Evolutionary conservation across 2,888 invertebrate genomes (phyloP).

Genomic region (Metalampra italica): DNA sequence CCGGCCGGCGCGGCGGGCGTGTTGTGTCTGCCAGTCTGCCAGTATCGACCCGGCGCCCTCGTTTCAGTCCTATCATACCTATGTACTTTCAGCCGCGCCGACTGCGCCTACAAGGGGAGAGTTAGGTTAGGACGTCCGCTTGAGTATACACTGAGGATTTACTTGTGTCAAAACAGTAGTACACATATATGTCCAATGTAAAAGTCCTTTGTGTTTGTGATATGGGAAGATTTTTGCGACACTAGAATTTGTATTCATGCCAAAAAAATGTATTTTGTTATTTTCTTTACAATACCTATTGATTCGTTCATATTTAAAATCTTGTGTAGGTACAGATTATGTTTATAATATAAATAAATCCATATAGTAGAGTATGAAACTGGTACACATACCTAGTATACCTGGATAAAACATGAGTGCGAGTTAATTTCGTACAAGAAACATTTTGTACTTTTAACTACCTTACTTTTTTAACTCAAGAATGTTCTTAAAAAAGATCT

Average conservation of each 20-base stretch:
- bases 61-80: constrained; percentile 5
- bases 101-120: constrained; percentile 43
- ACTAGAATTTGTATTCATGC: too few relatives aligned
- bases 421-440: too few relatives aligned
- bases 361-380: too few relatives aligned
- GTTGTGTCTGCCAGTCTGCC: constrained; percentile 74
- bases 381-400: too few relatives aligned
- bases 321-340: too few relatives aligned
- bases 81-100: constrained; percentile 49
- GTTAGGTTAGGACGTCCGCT: neutral
- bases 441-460: too few relatives aligned
- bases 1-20: constrained; percentile 17
- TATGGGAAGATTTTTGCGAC: too few relatives aligned
- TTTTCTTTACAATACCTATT: too few relatives aligned
- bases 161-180: neutral
- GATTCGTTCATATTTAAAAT: too few relatives aligned
- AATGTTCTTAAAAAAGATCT: neutral
- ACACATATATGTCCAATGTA: neutral
- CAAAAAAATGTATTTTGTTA: too few relatives aligned
- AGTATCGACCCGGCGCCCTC: constrained; percentile 79
- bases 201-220: neutral
- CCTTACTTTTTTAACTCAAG: neutral
- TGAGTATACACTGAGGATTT: neutral
- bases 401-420: too few relatives aligned
- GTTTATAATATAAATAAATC: too few relatives aligned